Conservation (phyloP, 30 jellyfish, hydroid and myxozoan genomes). For the Morbakka virulenta region DNA sequence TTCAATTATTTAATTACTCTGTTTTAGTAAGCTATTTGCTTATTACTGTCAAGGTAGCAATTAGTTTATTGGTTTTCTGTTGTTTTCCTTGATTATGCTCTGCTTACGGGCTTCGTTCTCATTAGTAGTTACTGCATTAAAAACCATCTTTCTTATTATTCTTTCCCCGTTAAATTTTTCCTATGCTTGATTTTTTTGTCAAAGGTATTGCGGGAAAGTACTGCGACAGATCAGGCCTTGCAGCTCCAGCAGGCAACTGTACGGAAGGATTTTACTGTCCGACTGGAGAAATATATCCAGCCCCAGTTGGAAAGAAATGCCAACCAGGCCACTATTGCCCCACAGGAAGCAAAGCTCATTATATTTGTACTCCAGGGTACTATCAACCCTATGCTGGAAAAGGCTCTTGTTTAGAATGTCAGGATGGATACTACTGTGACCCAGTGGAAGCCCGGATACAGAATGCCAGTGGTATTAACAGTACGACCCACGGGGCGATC, state of each 20-base stretch:
- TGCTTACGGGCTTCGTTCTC: no score
- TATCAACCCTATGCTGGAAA: conserved; percentile 82
- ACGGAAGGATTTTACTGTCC: conserved; percentile 94
- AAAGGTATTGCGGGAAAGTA: conserved; percentile 90
- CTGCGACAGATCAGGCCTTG: conserved; percentile 80
- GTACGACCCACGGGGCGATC: conserved; percentile 81
- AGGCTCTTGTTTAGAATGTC: conserved; percentile 84
- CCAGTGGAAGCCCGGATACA: conserved; percentile 63
- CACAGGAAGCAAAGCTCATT: conserved; percentile 62
- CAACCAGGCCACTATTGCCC: conserved; percentile 98
- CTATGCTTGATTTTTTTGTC: neutral
- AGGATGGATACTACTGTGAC: conserved; percentile 87
- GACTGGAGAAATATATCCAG: conserved; percentile 85
- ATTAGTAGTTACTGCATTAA: no score
- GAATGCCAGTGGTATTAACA: conserved; percentile 77
- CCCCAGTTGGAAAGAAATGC: conserved; percentile 78
- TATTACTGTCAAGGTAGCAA: no score
- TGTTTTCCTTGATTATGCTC: no score
- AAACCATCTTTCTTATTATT: no score
- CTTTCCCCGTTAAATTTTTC: no score
- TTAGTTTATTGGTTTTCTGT: no score
- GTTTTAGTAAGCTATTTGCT: no score
- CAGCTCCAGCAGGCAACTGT: conserved; percentile 94
- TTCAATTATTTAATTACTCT: no score
- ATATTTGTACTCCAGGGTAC: conserved; percentile 85